phyloP scores from a whole-genome alignment of 1,140 invertebrate species.

The Aphelenchoides besseyi region DNA sequence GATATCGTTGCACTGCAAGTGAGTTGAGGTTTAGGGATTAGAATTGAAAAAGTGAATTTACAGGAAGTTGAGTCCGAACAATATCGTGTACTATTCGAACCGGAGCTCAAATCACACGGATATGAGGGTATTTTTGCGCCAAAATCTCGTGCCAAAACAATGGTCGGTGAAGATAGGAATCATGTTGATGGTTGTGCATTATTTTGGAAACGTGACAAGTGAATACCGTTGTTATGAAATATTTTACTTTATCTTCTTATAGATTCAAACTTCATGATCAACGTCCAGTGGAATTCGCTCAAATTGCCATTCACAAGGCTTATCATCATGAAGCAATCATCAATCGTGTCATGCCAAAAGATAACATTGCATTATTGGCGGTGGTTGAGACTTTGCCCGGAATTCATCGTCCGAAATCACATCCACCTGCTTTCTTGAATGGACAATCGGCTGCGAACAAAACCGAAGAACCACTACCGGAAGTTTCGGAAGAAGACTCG shows the following conservation, averaged over 20 bases:
- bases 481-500: constrained; percentile 18
- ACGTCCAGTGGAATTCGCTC: constrained; percentile 92
- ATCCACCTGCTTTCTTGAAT: neutral
- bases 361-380: constrained; percentile 95
- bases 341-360: constrained; percentile 90
- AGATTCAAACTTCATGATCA: constrained; percentile 92
- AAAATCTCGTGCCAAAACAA: constrained; percentile 95
- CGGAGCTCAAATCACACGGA: constrained; percentile 77
- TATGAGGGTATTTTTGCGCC: constrained; percentile 98
- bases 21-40: constrained; percentile 22
- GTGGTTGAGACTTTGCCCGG: constrained; percentile 45
- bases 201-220: constrained; percentile 88
- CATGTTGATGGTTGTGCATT: constrained; percentile 99
- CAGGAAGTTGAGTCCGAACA: constrained; percentile 99
- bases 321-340: constrained; percentile 70
- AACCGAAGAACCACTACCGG: neutral
- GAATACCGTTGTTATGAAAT: constrained; percentile 64
- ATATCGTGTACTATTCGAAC: constrained; percentile 92
- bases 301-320: constrained; percentile 94
- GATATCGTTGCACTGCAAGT: constrained; percentile 91
- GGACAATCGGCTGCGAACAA: neutral
- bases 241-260: constrained; percentile 49
- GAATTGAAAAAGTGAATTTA: constrained; percentile 29
- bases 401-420: neutral
- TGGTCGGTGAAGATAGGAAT: constrained; percentile 91